Evolutionary conservation across 2,888 invertebrate species (phyloP), one percentile per base, ranked within the genome.

Genomic region (Andrena hattorfiana): DNA sequence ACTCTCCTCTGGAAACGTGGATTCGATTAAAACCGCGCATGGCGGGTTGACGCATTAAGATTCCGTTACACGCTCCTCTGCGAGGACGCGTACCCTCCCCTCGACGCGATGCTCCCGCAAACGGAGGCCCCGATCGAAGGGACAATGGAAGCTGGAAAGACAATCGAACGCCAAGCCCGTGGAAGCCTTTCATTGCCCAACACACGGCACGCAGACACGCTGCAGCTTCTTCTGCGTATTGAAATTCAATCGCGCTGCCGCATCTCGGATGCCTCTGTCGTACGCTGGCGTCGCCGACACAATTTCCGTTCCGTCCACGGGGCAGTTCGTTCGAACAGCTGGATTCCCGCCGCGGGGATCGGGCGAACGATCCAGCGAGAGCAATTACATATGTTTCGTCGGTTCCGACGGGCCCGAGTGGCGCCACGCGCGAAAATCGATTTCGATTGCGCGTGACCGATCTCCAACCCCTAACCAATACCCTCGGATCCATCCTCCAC

Each of bases 181-280:
- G 77, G 87, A 89, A 89, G 86, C 83, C 89, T 89, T 87, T 89
- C 87, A 85, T 90, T 89, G 88, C 84, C 81, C 79, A 81, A 81
- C 72, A 32, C 48, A n/a, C 63, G 28, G 85, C 42, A 16, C 13
- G 42, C 42, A 42, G 16, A 42, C 42, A 42, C 16, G 42, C 42
- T 1, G 42, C 81, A 56, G 56, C 56, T 56, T 56, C 56, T 85
- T 78, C 84, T 83, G 75, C 85, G 85, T 85, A 90, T 90, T 90
- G 89, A 91, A 90, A 90, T 89, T 87, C 89, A 90, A 91, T 90
- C 86, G 85, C 16, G 75, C 79, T 54, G 72, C 69, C 73, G 77
- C 84, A 73, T 83, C 81, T 72, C 60, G 77, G 73, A 82, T 82
- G 78, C 84, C 78, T 84, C 81, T 84, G 82, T 81, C 82, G 81